Evolutionary conservation across 2,797 vertebrate genomes (phyloP), one percentile per base, ranked within the genome.

Genomic region (Enteromius trimaculatus): DNA sequence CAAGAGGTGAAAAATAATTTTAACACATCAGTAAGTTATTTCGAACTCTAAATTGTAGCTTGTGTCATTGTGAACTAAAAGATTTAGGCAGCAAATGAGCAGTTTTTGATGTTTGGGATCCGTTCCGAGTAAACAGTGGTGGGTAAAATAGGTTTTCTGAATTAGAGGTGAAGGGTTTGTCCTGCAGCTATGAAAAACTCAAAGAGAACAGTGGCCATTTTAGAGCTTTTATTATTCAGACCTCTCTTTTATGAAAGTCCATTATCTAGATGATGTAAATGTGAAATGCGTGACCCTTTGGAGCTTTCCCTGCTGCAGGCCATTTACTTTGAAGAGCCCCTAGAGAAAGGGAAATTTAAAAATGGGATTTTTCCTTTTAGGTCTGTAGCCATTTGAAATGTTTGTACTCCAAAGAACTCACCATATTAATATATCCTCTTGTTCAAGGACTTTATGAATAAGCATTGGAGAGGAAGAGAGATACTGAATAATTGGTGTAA

Each of bases 401-500:
- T 51, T n/a, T 4, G 17, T 75, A 26, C 31, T 64, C 42, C 51
- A 77, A 60, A 69, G 37, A 21, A 31, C 21, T 37, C 37, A 2
- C 21, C 19, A 19, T 77, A 39, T 21, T 23, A 70, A 49, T n/a
- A 10, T 29, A 62, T n/a, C 31, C 79, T 81, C 37, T 60, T 10
- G 31, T 69, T 87, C 49, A 31, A 82, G 65, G 55, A 84, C 34
- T 37, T 70, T 42, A n/a, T 66, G 42, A 65, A 47, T 16, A 62
- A 34, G 23, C 42, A 9, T n/a, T 29, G 68, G 21, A 29, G 39
- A 66, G 80, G 37, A 64, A 21, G 4, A 74, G 65, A 83, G 19
- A 58, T 77, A 79, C 90, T 92, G 92, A 93, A 93, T 93, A 92
- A 93, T 95, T 91, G 91, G 91, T 92, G 93, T 93, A 94, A 94